Base-by-base conservation (phyloP, 2,888 invertebrate species). In the Beris morrisii region DNA sequence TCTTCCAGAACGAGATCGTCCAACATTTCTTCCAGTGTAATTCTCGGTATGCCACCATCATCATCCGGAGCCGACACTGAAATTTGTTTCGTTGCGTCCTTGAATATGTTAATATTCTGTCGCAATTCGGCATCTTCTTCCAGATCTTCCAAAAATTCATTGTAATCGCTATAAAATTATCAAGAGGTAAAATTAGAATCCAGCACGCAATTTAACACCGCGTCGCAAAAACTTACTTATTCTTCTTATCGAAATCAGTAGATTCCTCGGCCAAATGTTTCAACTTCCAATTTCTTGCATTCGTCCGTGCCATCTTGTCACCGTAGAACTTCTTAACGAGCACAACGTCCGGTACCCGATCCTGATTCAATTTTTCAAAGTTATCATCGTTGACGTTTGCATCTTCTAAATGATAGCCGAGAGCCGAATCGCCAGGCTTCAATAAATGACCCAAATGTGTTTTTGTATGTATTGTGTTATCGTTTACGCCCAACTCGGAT, bases 361-460 rank as follows among this genome's bases (percentile, higher is more conserved):
- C 84, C 48, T 81, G 79, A 67, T 87, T 83, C 72, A 99, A 78
- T 75, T 92, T 91, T 69, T 99, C 97, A 76, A 95, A 91, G 77
- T 94, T 88, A 0, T 78, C 77, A 77, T 99, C 92, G 77, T 99
- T 99, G 50, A 95, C 86, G 78, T 99, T 99, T 31, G 92, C 89
- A 75, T 96, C 95, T 43, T 86, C 85, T 57, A 99, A 79, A 78
- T 96, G 95, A 82, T 85, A 96, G 88, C 97, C 97, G 70, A 97
- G 80, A 32, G 90, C 97, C 1, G 91, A 88, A 79, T 99, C 99
- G 6, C 98, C 98, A 52, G 92, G 90, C 76, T 92, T 92, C 54
- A 99, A 83, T 70, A 98, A 80, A 78, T 96, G 93, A 0, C 99
- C 99, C 55, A 99, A 83, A 83, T 99, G 99, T 2, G 97, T 95